A percentile compares a stretch with the other conserved stretches of the same genome.
Evolutionary conservation across 2,113 vertebrate genomes (phyloP).

Genomic region (Pluvialis apricaria): DNA sequence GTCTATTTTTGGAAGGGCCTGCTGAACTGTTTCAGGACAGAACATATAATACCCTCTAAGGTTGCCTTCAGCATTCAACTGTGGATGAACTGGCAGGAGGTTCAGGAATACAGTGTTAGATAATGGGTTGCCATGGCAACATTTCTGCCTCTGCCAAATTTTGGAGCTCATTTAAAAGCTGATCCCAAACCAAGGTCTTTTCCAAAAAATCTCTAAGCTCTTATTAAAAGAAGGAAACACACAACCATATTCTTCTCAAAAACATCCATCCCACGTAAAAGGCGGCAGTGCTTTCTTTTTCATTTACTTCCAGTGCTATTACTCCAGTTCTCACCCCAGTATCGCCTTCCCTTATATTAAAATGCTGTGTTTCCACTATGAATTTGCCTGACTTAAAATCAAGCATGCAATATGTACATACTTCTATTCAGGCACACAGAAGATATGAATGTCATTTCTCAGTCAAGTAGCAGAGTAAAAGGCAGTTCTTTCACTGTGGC

Average conservation of each 20-base stretch:
- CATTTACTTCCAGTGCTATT: neutral
- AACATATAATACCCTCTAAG: neutral
- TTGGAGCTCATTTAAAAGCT: constrained; percentile 34
- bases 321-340: neutral
- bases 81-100: constrained; percentile 23
- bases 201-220: constrained; percentile 11
- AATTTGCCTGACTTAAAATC: neutral
- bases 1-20: neutral
- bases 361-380: neutral
- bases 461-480: neutral
- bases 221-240: neutral
- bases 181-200: constrained; percentile 17
- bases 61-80: neutral
- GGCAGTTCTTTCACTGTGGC: neutral
- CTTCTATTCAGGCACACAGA: neutral
- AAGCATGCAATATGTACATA: neutral
- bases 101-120: neutral
- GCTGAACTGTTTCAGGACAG: neutral
- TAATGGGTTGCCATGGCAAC: constrained; percentile 45
- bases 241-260: neutral
- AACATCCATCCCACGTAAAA: neutral
- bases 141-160: constrained; percentile 29
- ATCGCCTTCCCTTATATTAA: neutral
- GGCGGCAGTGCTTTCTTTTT: neutral
- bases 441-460: neutral